Conservation (phyloP, 2,797 vertebrate species). For the Lutjanus campechanus region DNA sequence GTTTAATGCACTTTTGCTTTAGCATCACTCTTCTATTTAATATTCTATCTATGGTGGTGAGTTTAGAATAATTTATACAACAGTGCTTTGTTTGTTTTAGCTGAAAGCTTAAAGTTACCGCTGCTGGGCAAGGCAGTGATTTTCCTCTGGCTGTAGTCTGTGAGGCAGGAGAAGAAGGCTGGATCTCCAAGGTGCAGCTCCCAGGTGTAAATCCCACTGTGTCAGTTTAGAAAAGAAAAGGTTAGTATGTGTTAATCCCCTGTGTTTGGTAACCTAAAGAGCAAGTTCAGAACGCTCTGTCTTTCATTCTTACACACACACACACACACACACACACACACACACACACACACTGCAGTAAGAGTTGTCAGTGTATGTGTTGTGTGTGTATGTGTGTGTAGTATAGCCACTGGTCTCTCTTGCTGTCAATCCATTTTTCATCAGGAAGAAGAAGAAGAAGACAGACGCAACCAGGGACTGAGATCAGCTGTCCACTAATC, state of each 20-base stretch:
- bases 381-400: neutral
- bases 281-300: constrained; percentile 22
- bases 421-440: constrained; percentile 44
- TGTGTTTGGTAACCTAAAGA: constrained; percentile 11
- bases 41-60: too few species aligned
- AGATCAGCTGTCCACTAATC: constrained; percentile 63
- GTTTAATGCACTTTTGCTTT: too few species aligned
- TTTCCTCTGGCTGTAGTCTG: neutral
- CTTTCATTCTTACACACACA: neutral
- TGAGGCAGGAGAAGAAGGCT: neutral
- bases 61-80: too few species aligned
- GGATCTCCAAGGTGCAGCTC: neutral
- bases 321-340: constrained; percentile 7
- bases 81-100: too few species aligned
- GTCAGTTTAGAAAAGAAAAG: constrained; percentile 23
- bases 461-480: constrained; percentile 39
- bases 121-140: constrained; percentile 15
- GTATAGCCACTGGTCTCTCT: constrained; percentile 11
- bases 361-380: neutral
- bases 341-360: constrained; percentile 7
- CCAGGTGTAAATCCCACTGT: neutral
- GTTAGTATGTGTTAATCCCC: constrained; percentile 6
- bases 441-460: constrained; percentile 27
- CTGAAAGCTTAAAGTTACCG: neutral
- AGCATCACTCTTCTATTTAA: too few species aligned